These are phyloP conservation scores for Phasianus colchicus DNA, from an alignment of 2,113 vertebrate genomes.

Conservation along the genomic window DNA sequence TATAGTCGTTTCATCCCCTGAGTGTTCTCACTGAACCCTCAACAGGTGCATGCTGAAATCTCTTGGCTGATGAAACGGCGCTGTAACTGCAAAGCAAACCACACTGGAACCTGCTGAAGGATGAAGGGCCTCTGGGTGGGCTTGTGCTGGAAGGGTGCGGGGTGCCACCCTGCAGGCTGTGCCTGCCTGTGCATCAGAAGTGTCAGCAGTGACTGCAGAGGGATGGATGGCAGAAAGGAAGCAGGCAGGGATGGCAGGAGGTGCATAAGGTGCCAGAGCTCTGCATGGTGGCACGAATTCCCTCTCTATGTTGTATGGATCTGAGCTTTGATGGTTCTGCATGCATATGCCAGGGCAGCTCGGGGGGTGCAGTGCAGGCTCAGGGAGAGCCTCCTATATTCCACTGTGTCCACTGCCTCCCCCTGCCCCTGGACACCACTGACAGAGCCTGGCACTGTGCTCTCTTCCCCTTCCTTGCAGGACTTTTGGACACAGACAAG, in stretches of 20 bases:
- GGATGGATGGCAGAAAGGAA: no score
- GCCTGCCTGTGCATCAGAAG: neutral
- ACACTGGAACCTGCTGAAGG: neutral
- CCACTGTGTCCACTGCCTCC: neutral
- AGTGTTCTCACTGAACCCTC: constrained; percentile 20
- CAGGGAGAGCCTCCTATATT: neutral
- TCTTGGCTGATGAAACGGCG: constrained; percentile 40
- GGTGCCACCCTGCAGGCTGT: neutral
- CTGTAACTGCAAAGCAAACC: neutral
- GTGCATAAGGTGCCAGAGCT: no score
- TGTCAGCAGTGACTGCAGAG: neutral
- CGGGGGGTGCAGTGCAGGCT: neutral
- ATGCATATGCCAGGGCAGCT: neutral
- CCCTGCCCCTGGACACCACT: neutral
- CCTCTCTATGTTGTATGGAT: no score
- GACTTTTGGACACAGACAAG: neutral
- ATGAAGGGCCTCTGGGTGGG: neutral
- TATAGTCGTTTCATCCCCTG: neutral
- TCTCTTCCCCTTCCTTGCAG: neutral
- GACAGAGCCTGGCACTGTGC: neutral
- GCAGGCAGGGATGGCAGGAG: no score
- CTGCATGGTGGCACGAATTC: no score
- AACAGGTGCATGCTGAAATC: neutral
- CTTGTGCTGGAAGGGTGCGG: neutral
- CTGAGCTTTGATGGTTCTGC: no score